These are phyloP conservation scores for Syrphus vitripennis DNA, from an alignment of 2,888 invertebrate species.

Conservation along the genomic window DNA sequence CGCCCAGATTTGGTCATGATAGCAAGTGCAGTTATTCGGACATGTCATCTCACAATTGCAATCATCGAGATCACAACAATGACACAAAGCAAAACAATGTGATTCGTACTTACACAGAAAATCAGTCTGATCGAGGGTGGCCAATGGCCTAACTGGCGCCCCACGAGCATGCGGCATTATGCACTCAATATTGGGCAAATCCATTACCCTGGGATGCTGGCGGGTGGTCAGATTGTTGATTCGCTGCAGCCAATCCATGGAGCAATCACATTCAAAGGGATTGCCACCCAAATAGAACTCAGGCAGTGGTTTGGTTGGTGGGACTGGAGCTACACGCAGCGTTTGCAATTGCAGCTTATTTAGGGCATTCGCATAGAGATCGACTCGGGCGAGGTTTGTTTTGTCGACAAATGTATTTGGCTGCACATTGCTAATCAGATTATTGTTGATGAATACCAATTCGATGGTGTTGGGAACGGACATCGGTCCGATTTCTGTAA, in stretches of 20 bases:
- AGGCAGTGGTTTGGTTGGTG: conserved; percentile 86
- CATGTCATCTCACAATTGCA: conserved; percentile 99
- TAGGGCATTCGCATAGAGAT: conserved; percentile 94
- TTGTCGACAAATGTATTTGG: conserved; percentile 94
- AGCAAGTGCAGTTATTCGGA: conserved; percentile 95
- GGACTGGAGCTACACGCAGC: conserved; percentile 87
- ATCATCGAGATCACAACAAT: conserved; percentile 97
- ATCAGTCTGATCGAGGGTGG: conserved; percentile 90
- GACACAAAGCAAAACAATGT: conserved; percentile 96
- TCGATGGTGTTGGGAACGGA: conserved; percentile 94
- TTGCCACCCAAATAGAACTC: conserved; percentile 96
- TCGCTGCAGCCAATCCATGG: conserved; percentile 96
- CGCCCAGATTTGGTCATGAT: conserved; percentile 96
- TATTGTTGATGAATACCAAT: conserved; percentile 93
- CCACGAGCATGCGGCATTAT: conserved; percentile 93
- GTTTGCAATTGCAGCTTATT: conserved; percentile 91
- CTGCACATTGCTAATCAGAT: conserved; percentile 90
- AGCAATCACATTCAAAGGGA: conserved; percentile 96
- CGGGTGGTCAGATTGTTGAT: conserved; percentile 93
- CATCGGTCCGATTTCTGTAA: conserved; percentile 90
- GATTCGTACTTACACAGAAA: conserved; percentile 96
- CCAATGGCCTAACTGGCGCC: conserved; percentile 89
- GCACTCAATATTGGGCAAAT: conserved; percentile 93
- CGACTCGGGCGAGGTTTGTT: conserved; percentile 91
- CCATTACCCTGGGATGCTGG: conserved; percentile 94